Evolutionary conservation across 2,888 invertebrate genomes (phyloP).

Genomic region (Lutraria lutraria): DNA sequence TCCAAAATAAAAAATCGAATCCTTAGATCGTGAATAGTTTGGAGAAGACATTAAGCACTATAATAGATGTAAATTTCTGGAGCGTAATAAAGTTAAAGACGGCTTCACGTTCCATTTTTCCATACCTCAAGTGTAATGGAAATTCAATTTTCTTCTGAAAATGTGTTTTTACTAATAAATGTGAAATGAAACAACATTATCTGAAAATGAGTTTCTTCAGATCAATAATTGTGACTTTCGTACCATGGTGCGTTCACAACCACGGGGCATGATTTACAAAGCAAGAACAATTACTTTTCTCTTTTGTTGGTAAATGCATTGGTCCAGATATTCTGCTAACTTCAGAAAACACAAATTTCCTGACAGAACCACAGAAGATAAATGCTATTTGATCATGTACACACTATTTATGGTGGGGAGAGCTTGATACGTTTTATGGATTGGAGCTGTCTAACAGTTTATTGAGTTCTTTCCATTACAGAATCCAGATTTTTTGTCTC

Average conservation of each 20-base stretch:
- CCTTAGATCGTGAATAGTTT: conserved; percentile 5
- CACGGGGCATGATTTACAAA: conserved; percentile 1
- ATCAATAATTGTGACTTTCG: conserved; percentile 31
- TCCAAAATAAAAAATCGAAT: background rate
- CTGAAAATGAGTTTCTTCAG: conserved; percentile 32
- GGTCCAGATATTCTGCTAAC: background rate
- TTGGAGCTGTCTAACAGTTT: background rate
- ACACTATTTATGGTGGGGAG: background rate
- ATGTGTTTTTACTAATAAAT: conserved; percentile 39
- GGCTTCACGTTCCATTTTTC: conserved; percentile 25
- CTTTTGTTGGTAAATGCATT: background rate
- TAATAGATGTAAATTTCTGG: conserved; percentile 29
- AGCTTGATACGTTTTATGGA: background rate
- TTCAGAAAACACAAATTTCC: conserved; percentile 10
- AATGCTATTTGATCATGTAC: conserved; percentile 14
- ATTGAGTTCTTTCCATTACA: background rate
- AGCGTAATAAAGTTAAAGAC: conserved; percentile 34
- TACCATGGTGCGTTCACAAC: background rate
- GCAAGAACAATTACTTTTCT: conserved; percentile 13
- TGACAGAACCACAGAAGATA: conserved; percentile 10
- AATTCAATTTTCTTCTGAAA: conserved; percentile 37
- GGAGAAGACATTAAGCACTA: conserved; percentile 25
- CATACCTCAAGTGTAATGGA: conserved; percentile 33
- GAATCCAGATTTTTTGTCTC: background rate
- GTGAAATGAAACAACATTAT: conserved; percentile 47